A percentile compares a stretch with the other conserved stretches of the same genome.
Evolutionary conservation across 1,140 invertebrate genomes (phyloP).

Genomic region (Anastrepha obliqua): DNA sequence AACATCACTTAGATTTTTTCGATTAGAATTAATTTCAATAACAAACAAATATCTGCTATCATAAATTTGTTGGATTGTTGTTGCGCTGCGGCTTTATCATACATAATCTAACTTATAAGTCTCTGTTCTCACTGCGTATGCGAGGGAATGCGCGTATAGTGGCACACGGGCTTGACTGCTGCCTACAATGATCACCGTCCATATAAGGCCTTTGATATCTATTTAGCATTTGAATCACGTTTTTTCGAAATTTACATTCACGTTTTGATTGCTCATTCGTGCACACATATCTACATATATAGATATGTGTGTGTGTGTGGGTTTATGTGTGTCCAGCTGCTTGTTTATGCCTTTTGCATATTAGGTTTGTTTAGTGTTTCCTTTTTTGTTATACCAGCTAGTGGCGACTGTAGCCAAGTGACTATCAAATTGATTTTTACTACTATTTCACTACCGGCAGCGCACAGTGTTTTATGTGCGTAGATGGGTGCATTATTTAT

Average conservation of each 20-base stretch:
- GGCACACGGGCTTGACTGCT: neutral
- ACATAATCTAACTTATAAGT: neutral
- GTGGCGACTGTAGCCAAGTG: neutral
- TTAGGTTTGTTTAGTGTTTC: neutral
- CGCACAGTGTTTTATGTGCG: neutral
- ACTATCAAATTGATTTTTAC: neutral
- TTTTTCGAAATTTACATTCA: slow-evolving; percentile 41
- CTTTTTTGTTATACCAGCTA: neutral
- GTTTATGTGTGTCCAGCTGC: too few relatives aligned
- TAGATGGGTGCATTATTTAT: too few relatives aligned
- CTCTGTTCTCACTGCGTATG: neutral
- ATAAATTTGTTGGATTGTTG: neutral
- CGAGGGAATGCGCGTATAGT: neutral
- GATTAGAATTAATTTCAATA: neutral
- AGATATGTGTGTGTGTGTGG: too few relatives aligned
- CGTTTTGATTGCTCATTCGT: neutral
- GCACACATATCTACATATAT: too few relatives aligned
- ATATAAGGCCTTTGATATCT: slow-evolving; percentile 18
- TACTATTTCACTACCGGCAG: neutral
- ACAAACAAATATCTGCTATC: neutral
- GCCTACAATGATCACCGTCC: neutral
- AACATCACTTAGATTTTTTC: neutral
- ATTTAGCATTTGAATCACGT: slow-evolving; percentile 46
- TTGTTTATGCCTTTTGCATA: neutral
- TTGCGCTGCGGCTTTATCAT: neutral